Evolutionary conservation across 2,113 vertebrate species (phyloP).

Genomic region (Grammomys surdaster): DNA sequence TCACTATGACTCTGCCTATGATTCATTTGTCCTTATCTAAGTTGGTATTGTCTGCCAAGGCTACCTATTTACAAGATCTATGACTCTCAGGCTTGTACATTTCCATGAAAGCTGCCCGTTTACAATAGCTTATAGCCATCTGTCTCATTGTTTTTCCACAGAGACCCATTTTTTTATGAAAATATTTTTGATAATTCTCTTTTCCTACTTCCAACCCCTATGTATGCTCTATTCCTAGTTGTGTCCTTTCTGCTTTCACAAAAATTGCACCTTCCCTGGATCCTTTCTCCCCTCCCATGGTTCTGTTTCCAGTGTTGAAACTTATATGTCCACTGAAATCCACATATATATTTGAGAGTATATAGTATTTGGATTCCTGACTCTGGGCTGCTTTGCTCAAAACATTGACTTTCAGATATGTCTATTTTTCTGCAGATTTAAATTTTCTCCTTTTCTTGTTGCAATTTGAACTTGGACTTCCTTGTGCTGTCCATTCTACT

Average conservation of each 20-base stretch:
- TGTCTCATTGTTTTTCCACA: no score
- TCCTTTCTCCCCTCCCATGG: not conserved
- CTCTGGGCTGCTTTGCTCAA: not conserved
- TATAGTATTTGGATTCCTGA: not conserved
- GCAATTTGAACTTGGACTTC: conserved; percentile 38
- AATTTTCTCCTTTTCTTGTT: not conserved
- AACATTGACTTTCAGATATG: not conserved
- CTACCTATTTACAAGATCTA: no score
- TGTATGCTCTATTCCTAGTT: no score
- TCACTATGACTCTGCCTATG: no score
- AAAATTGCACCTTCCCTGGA: not conserved
- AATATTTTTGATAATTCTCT: not conserved
- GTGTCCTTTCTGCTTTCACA: not conserved
- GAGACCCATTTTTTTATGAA: no score
- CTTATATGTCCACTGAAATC: not conserved
- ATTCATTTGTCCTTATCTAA: no score
- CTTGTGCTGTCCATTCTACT: not conserved
- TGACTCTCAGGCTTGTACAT: no score
- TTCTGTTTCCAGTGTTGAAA: not conserved
- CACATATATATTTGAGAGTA: not conserved
- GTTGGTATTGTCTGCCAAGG: no score
- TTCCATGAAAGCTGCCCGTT: no score
- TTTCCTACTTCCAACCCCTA: no score
- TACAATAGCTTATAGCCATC: no score
- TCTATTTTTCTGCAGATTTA: not conserved